phyloP scores from a whole-genome alignment of 1,140 invertebrate species.

The Scaptomyza montana region DNA sequence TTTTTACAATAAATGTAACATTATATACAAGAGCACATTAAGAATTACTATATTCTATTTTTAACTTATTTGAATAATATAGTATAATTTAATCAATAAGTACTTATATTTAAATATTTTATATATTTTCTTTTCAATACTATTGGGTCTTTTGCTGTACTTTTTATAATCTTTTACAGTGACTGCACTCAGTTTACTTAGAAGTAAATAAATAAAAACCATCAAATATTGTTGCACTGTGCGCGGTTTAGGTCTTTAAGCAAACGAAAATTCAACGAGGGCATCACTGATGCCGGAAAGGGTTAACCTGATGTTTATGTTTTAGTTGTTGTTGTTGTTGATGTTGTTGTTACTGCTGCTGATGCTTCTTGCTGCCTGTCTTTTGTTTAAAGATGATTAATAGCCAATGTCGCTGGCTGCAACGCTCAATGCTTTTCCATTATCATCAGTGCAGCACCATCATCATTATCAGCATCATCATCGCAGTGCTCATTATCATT shows the following conservation, averaged over 20 bases:
- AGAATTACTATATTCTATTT: no score
- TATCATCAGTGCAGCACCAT: conserved; percentile 55
- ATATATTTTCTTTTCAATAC: no score
- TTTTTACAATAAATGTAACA: no score
- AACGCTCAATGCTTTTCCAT: conserved; percentile 73
- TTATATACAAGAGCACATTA: no score
- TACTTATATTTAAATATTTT: no score
- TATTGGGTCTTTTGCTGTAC: no score
- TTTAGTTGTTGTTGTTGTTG: conserved; percentile 63
- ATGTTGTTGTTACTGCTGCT: conserved; percentile 42
- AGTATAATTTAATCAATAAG: no score
- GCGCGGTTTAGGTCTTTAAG: conserved; percentile 45
- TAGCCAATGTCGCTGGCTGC: conserved; percentile 77
- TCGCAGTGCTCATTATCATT: conserved; percentile 26
- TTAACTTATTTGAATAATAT: no score
- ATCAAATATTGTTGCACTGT: conserved; percentile 34
- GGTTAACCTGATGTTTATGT: conserved; percentile 81
- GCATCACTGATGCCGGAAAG: conserved; percentile 53
- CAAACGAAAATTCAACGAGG: conserved; percentile 59
- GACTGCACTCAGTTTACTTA: no score
- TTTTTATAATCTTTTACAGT: no score
- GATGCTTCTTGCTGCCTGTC: conserved; percentile 57
- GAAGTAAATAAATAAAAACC: no score
- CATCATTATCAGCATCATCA: conserved; percentile 35
- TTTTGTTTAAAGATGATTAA: conserved; percentile 82